Evolutionary conservation across 2,797 vertebrate species (phyloP).

Genomic region (Mastacembelus armatus): DNA sequence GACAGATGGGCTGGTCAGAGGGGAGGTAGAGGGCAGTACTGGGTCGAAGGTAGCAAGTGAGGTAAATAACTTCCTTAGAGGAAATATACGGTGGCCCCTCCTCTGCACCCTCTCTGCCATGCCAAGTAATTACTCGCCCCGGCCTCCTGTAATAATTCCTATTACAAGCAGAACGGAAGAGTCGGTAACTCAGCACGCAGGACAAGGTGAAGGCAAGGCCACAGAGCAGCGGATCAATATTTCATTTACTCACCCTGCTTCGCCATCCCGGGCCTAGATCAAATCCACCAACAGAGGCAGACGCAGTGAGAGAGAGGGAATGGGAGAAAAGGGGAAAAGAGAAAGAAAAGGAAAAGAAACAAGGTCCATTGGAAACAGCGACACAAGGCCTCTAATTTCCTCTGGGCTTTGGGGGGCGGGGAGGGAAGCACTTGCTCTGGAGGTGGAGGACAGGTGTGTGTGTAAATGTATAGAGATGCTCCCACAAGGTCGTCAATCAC

Average conservation of each 20-base stretch:
- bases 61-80: constrained; percentile 95
- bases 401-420: constrained; percentile 86
- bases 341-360: constrained; percentile 87
- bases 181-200: constrained; percentile 97
- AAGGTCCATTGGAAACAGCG: constrained; percentile 92
- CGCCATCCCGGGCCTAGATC: constrained; percentile 93
- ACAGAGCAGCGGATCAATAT: constrained; percentile 97
- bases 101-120: constrained; percentile 82
- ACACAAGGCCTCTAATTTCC: constrained; percentile 92
- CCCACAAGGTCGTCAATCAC: constrained; percentile 61
- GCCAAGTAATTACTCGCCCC: constrained; percentile 98
- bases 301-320: constrained; percentile 35
- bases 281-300: constrained; percentile 91
- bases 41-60: constrained; percentile 79
- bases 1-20: constrained; percentile 81
- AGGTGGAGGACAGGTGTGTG: constrained; percentile 64
- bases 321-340: constrained; percentile 25
- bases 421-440: constrained; percentile 29
- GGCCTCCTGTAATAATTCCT: constrained; percentile 99
- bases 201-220: constrained; percentile 99
- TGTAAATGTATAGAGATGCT: constrained; percentile 46
- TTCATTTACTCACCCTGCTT: constrained; percentile 98
- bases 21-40: constrained; percentile 61
- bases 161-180: constrained; percentile 99
- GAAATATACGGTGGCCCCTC: constrained; percentile 91